phyloP scores from a whole-genome alignment of 2,113 vertebrate species.

The Sapajus apella region DNA sequence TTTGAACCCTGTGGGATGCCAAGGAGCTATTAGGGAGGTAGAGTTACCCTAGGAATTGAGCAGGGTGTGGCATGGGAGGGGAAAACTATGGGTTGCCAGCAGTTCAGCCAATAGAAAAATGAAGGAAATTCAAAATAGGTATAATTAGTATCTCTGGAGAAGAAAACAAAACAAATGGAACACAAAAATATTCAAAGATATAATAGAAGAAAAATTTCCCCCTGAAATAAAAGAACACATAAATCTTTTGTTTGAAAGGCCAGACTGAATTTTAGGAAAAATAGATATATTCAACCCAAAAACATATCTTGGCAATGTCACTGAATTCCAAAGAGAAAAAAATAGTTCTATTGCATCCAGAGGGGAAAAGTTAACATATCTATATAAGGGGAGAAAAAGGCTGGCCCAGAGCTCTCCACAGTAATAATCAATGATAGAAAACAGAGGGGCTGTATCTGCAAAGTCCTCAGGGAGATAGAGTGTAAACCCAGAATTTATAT shows the following conservation, averaged over 20 bases:
- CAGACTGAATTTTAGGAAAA: neutral
- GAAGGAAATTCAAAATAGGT: conserved; percentile 7
- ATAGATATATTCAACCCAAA: neutral
- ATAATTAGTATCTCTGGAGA: neutral
- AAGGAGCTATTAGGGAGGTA: neutral
- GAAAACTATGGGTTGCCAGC: neutral
- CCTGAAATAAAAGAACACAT: neutral
- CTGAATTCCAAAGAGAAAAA: neutral
- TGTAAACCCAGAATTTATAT: neutral
- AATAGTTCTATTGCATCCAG: neutral
- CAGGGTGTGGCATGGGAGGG: neutral
- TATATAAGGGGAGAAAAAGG: neutral
- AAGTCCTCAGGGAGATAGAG: neutral
- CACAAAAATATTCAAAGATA: neutral
- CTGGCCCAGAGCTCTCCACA: neutral
- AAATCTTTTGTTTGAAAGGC: neutral
- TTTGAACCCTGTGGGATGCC: neutral
- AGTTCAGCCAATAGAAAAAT: neutral
- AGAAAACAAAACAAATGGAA: neutral
- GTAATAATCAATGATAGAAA: neutral
- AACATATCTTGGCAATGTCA: neutral
- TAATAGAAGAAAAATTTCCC: neutral
- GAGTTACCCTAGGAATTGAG: neutral
- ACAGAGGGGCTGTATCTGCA: neutral
- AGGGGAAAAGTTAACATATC: neutral